Conservation (phyloP, 2,888 invertebrate species). For the Sisyra terminalis region DNA sequence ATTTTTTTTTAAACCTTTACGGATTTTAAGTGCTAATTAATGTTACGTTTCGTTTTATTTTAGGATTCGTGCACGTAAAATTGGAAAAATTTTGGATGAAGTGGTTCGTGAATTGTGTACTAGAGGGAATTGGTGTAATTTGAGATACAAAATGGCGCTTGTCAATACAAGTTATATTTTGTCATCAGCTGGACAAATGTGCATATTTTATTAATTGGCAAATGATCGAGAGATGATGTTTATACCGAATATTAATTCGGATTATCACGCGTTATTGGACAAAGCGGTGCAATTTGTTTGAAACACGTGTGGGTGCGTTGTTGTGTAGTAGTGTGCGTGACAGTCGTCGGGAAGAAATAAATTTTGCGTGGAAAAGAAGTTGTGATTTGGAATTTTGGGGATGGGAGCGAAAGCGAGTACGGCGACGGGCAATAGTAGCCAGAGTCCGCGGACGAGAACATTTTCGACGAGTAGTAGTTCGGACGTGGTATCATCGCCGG, state of each 20-base stretch:
- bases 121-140: too few species aligned
- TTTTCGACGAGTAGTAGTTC: constrained; percentile 59
- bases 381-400: constrained; percentile 23
- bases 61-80: too few species aligned
- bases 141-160: constrained; percentile 30
- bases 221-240: constrained; percentile 8
- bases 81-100: too few species aligned
- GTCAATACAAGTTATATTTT: constrained; percentile 29
- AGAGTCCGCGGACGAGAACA: constrained; percentile 56
- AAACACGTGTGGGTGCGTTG: not conserved
- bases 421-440: constrained; percentile 51
- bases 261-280: constrained; percentile 8
- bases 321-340: not conserved
- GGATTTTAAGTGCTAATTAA: too few species aligned
- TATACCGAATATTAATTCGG: constrained; percentile 8
- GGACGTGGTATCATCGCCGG: constrained; percentile 40
- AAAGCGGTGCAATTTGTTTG: not conserved
- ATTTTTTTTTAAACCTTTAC: too few species aligned
- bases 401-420: constrained; percentile 82
- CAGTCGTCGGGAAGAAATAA: constrained; percentile 15
- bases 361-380: constrained; percentile 16
- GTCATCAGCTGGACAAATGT: constrained; percentile 30
- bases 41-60: too few species aligned
- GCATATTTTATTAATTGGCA: too few species aligned
- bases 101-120: too few species aligned